These are phyloP conservation scores for Okamejei kenojei DNA, from an alignment of 2,797 vertebrate genomes.

Conservation along the genomic window DNA sequence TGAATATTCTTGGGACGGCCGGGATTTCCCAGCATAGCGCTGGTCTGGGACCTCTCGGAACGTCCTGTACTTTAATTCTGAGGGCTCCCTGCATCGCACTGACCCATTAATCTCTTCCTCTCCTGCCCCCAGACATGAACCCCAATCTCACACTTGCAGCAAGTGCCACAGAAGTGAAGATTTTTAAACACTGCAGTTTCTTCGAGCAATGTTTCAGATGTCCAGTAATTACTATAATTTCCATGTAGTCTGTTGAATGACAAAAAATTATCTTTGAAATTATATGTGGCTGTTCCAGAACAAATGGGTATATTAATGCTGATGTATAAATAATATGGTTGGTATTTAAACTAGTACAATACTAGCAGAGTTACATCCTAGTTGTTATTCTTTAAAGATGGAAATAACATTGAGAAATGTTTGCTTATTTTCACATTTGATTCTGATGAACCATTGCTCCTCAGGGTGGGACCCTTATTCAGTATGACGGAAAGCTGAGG, in stretches of 20 bases:
- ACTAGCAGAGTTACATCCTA: background rate
- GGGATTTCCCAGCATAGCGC: too few species aligned
- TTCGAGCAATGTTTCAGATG: background rate
- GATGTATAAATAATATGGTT: background rate
- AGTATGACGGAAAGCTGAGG: conserved; percentile 84
- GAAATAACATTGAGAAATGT: background rate
- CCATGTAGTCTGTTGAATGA: background rate
- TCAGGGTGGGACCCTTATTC: conserved; percentile 90
- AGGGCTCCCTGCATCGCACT: too few species aligned
- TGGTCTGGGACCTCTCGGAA: too few species aligned
- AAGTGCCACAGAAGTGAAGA: background rate
- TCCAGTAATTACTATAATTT: background rate
- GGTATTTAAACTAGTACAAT: background rate
- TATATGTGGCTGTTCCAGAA: too few species aligned
- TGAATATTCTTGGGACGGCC: too few species aligned
- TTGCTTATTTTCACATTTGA: background rate
- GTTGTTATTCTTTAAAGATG: background rate
- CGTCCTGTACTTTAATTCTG: too few species aligned
- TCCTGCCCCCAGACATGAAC: too few species aligned
- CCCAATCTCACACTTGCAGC: background rate
- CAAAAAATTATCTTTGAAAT: too few species aligned
- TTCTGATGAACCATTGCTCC: conserved; percentile 40
- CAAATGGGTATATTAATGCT: background rate
- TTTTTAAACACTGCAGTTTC: background rate
- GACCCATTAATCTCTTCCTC: too few species aligned